Evolutionary conservation across 2,113 vertebrate species (phyloP).

Genomic region (Sander vitreus): DNA sequence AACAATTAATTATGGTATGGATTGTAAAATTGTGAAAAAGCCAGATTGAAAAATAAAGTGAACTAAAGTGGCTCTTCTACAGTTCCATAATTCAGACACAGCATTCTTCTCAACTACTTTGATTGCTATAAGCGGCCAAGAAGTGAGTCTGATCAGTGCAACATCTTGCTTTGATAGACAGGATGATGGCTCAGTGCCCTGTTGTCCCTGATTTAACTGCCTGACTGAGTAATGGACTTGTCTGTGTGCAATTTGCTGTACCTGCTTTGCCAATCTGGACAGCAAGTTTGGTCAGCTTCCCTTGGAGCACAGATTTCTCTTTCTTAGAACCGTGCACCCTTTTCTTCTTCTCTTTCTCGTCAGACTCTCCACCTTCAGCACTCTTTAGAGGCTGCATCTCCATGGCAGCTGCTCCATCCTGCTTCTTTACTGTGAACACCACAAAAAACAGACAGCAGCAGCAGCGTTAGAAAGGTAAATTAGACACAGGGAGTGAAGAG

Average conservation of each 20-base stretch:
- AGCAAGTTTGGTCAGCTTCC: constrained; percentile 98
- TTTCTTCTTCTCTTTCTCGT: constrained; percentile 96
- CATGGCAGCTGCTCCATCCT: constrained; percentile 98
- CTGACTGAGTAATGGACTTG: constrained; percentile 46
- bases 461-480: constrained; percentile 42
- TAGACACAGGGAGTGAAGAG: constrained; percentile 4
- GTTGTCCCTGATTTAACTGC: constrained; percentile 28
- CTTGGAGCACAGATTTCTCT: constrained; percentile 98
- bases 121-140: constrained; percentile 25
- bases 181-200: constrained; percentile 38
- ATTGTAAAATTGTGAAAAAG: background rate
- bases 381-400: constrained; percentile 99
- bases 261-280: constrained; percentile 99
- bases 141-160: constrained; percentile 8
- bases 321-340: constrained; percentile 91
- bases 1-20: background rate
- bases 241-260: constrained; percentile 64
- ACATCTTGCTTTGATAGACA: constrained; percentile 46
- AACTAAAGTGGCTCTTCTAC: background rate
- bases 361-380: constrained; percentile 93
- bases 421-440: constrained; percentile 93
- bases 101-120: constrained; percentile 1
- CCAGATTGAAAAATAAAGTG: constrained; percentile 10
- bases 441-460: constrained; percentile 51
- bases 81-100: constrained; percentile 18